Base-by-base conservation (phyloP, 2,888 invertebrate species). In the Syrphus vitripennis region DNA sequence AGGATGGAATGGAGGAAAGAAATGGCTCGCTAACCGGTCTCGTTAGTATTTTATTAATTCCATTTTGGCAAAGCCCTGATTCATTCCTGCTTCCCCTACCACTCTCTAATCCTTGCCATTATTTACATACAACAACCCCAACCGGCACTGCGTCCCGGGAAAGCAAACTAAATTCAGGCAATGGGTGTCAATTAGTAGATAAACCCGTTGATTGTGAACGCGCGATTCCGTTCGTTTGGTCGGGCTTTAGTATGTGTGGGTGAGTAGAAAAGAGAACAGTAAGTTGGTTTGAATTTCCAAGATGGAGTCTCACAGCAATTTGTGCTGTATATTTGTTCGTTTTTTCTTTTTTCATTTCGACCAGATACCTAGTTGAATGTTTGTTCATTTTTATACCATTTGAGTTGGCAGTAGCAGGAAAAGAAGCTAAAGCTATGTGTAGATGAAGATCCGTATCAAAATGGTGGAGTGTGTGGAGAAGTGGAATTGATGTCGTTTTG, bases 151-250 rank as follows among this genome's bases (percentile, higher is more conserved):
- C 29, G 42, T 34, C 45, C 59, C 29, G 42, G 61, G 12, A 61
- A 42, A 79, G 55, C 42, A 74, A 63, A 83, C 61, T 67, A 10
- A 81, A 76, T 65, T 48, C 76, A 69, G 69, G 59, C 74, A 70
- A 82, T 82, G 81, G 84, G 74, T 86, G 86, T 86, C 82, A 86
- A 86, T 86, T 86, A 86, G 82, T 37, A 78, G 78, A 82, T 82
- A 81, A 70, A 78, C 57, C 77, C 72, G 86, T 74, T 81, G 81
- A 86, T 86, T 82, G 71, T 16, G 3, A 71, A 42, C 26, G 59
- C 26, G 59, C 19, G 40, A 31, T n/a, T 29, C 24, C 50, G 21
- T 37, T 24, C 16, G 21, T 37, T 24, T 14, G 63, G 21, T 50
- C n/a, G 29, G 50, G 34, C 63, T n/a, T 26, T 21, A n/a, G 53